These are phyloP conservation scores for Torymus texanus DNA, from an alignment of 2,888 invertebrate genomes.

Conservation along the genomic window DNA sequence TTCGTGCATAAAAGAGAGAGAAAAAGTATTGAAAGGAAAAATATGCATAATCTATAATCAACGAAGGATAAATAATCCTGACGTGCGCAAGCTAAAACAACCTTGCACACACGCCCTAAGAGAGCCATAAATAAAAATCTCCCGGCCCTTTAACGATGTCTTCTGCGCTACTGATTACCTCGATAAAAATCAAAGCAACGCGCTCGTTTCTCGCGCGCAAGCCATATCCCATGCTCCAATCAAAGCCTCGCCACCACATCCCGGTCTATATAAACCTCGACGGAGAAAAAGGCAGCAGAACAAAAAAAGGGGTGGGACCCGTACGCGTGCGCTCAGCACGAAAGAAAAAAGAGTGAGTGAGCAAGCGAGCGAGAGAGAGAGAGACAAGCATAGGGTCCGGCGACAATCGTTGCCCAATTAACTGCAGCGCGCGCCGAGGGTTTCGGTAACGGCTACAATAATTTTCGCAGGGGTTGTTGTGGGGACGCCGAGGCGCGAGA, in stretches of 20 bases:
- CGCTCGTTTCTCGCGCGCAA: neutral
- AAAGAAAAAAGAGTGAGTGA: too few species aligned
- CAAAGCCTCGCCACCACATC: conserved; percentile 32
- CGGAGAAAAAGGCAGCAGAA: conserved; percentile 16
- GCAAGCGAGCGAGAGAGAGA: too few species aligned
- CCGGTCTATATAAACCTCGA: conserved; percentile 12
- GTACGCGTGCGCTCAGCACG: too few species aligned
- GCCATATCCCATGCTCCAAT: conserved; percentile 26
- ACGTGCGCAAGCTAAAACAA: neutral
- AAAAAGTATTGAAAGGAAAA: neutral
- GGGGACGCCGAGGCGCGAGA: conserved; percentile 53
- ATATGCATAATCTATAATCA: conserved; percentile 1
- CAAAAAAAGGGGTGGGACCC: conserved; percentile 2
- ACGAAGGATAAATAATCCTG: conserved; percentile 16
- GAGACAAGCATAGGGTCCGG: neutral
- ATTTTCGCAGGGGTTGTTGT: conserved; percentile 47
- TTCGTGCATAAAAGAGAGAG: too few species aligned
- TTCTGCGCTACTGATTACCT: conserved; percentile 46
- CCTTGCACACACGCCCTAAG: neutral
- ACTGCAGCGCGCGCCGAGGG: conserved; percentile 65
- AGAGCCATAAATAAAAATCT: conserved; percentile 35
- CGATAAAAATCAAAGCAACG: conserved; percentile 53
- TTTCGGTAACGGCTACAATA: conserved; percentile 68
- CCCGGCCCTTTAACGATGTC: conserved; percentile 36
- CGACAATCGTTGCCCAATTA: conserved; percentile 71